phyloP scores from a whole-genome alignment of 2,113 vertebrate species.

The Hippocampus mohnikei region DNA sequence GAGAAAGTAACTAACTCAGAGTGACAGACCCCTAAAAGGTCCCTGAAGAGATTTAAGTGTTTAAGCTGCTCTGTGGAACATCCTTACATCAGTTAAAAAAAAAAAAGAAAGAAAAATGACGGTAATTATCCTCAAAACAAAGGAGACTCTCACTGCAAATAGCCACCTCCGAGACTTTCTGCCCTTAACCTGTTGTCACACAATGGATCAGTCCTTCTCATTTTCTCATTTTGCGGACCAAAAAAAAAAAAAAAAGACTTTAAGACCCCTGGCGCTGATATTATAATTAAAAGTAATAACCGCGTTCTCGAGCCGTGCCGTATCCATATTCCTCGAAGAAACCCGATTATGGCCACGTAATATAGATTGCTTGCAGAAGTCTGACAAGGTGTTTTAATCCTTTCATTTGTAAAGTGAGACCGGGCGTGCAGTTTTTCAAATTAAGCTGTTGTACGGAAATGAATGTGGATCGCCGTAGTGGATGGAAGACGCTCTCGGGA shows the following conservation, averaged over 20 bases:
- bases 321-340: background rate
- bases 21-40: conserved; percentile 1
- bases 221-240: background rate
- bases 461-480: conserved; percentile 29
- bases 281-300: background rate
- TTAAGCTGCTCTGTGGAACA: conserved; percentile 4
- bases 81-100: background rate
- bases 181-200: background rate
- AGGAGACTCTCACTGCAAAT: background rate
- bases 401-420: conserved; percentile 25
- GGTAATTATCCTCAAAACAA: conserved; percentile 8
- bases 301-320: too few species aligned
- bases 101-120: conserved; percentile 6
- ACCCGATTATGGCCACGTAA: conserved; percentile 8
- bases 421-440: conserved; percentile 9
- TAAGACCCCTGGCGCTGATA: background rate
- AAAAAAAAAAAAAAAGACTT: background rate
- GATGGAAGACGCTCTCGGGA: conserved; percentile 5
- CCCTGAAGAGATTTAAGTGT: conserved; percentile 6
- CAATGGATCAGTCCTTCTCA: background rate
- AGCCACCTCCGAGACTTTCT: background rate
- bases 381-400: conserved; percentile 15
- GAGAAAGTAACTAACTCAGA: background rate
- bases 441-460: conserved; percentile 21
- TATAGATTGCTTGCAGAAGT: background rate